Evolutionary conservation across 2,797 vertebrate species (phyloP).

Genomic region (Poeciliopsis turneri): DNA sequence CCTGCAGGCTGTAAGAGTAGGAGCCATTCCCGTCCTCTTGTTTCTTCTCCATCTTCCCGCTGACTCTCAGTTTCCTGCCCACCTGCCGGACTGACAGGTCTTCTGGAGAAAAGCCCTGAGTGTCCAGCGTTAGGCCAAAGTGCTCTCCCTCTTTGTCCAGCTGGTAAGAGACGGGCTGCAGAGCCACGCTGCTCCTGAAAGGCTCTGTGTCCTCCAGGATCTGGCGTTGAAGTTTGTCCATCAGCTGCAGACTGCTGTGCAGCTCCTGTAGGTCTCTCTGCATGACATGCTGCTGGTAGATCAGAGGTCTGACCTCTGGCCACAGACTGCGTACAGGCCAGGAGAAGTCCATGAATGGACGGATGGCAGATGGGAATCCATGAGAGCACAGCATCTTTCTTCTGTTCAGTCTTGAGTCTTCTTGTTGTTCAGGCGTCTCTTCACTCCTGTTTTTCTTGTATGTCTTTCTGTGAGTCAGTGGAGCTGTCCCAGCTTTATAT

Average conservation of each 20-base stretch:
- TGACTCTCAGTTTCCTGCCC: constrained; percentile 75
- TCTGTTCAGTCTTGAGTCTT: constrained; percentile 6
- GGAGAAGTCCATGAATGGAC: constrained; percentile 59
- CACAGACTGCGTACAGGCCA: constrained; percentile 71
- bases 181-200: constrained; percentile 31
- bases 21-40: constrained; percentile 75
- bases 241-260: constrained; percentile 61
- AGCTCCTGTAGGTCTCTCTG: constrained; percentile 74
- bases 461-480: constrained; percentile 23
- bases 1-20: constrained; percentile 81
- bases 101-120: constrained; percentile 77
- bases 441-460: constrained; percentile 12
- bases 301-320: constrained; percentile 65
- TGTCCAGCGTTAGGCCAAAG: constrained; percentile 78
- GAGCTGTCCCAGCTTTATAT: constrained; percentile 24
- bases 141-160: constrained; percentile 54
- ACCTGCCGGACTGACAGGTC: constrained; percentile 70
- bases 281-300: constrained; percentile 50
- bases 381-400: constrained; percentile 69
- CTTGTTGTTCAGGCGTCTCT: constrained; percentile 4
- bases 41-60: constrained; percentile 76
- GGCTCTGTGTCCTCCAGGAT: constrained; percentile 68
- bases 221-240: constrained; percentile 65
- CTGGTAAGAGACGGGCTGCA: constrained; percentile 63
- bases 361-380: constrained; percentile 51